phyloP scores from a whole-genome alignment of 1,140 invertebrate species.

The Eulimnadia texana region DNA sequence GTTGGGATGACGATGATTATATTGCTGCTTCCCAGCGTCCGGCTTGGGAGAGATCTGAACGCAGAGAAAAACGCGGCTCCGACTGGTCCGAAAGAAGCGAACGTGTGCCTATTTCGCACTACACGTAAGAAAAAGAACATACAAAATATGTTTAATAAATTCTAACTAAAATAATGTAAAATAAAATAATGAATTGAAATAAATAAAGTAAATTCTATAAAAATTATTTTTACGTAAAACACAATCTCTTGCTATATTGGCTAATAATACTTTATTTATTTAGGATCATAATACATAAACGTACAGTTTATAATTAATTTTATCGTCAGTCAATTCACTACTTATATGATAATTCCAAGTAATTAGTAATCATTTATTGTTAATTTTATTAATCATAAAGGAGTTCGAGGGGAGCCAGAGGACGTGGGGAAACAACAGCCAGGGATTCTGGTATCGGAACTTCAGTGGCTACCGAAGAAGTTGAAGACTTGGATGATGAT shows the following conservation, averaged over 20 bases:
- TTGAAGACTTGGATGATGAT: slow-evolving; percentile 49
- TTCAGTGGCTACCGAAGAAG: slow-evolving; percentile 23
- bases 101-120: slow-evolving; percentile 1
- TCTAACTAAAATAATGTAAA: too few relatives aligned
- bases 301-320: too few relatives aligned
- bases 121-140: slow-evolving; percentile 12
- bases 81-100: slow-evolving; percentile 15
- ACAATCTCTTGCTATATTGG: too few relatives aligned
- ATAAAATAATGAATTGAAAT: too few relatives aligned
- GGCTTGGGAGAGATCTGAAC: slow-evolving; percentile 62
- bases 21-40: slow-evolving; percentile 46
- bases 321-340: too few relatives aligned
- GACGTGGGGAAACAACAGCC: slow-evolving; percentile 10
- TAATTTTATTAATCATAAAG: background rate
- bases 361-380: too few relatives aligned
- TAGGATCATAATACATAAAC: too few relatives aligned
- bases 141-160: too few relatives aligned
- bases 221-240: too few relatives aligned
- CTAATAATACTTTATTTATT: too few relatives aligned
- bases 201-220: too few relatives aligned
- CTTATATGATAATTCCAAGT: too few relatives aligned
- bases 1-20: slow-evolving; percentile 71
- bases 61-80: slow-evolving; percentile 29
- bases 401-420: background rate
- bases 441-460: slow-evolving; percentile 10